These are phyloP conservation scores for Pithys albifrons DNA, from an alignment of 2,113 vertebrate genomes.

Conservation along the genomic window DNA sequence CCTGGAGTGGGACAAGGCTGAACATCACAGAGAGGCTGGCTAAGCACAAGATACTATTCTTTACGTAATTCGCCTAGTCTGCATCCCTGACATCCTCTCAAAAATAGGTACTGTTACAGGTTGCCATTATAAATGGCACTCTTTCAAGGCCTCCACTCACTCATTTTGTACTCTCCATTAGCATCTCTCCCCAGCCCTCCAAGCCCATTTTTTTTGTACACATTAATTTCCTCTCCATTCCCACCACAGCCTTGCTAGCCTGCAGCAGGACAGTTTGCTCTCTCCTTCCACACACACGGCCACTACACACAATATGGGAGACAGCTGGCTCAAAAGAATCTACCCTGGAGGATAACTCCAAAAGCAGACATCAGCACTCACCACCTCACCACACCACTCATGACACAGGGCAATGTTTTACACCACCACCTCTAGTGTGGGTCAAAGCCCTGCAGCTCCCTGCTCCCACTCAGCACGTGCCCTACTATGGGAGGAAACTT, in stretches of 20 bases:
- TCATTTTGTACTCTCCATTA: neutral
- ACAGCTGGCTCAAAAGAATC: neutral
- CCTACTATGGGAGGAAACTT: rapidly evolving
- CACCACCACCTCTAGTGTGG: neutral
- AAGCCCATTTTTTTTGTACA: neutral
- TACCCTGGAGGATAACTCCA: neutral
- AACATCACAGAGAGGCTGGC: rapidly evolving
- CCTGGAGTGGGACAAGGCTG: rapidly evolving
- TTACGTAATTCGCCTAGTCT: neutral
- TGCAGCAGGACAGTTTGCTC: neutral
- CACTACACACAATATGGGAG: neutral
- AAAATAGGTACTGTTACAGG: neutral
- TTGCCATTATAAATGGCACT: neutral
- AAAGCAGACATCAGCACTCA: neutral
- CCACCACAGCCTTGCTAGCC: neutral
- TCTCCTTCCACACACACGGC: neutral
- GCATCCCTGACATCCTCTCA: neutral
- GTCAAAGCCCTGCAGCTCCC: rapidly evolving
- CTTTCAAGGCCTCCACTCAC: neutral
- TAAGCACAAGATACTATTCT: neutral
- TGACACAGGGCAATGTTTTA: rapidly evolving
- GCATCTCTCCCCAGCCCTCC: neutral
- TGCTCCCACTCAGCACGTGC: neutral
- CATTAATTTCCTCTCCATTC: neutral
- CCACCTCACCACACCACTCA: neutral